Base-by-base conservation (phyloP, 2,888 invertebrate genomes). In the Epirrhoe tristata region DNA sequence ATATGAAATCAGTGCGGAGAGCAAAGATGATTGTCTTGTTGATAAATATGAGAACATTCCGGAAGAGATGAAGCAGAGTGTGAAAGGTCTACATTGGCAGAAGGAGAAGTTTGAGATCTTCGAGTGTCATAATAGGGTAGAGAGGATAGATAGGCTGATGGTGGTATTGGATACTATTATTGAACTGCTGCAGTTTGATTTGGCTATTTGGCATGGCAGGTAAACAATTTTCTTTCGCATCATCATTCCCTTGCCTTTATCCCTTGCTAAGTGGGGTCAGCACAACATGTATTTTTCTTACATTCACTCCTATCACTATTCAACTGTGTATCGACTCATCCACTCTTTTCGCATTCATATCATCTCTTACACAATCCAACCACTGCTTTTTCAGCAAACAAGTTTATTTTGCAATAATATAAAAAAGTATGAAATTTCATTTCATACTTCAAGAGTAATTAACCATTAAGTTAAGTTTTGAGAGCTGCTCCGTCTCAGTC, bases 181-280 rank as follows among this genome's bases (percentile, higher is more conserved):
- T 63, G 93, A 94, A 79, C 80, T 95, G 43, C 76, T 95, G 61
- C 94, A 95, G 78, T 88, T 86, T 81, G 95, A 95, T 83, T 87
- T 95, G 60, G 89, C 91, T 2, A 91, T 94, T 77, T 95, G 95
- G 94, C 88, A 94, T 75, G 82, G 91, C 66, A 93, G 94, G 88
- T 94, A 88, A 70, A 39, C 16, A 34, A 17, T 52, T 43, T 56
- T 24, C 10, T 10, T 24, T 32, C 5, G 6, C 6, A 34, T 3
- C 12, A 52, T 6, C 6, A 10, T 6, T 10, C 8, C 8, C 5
- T 46, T n/a, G 14, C n/a, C n/a, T n/a, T n/a, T n/a, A n/a, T n/a
- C n/a, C n/a, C n/a, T n/a, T n/a, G n/a, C n/a, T n/a, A n/a, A n/a
- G n/a, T n/a, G n/a, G n/a, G n/a, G n/a, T n/a, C n/a, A n/a, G n/a